These are phyloP conservation scores for Hippasteria phrygiana DNA, from an alignment of 53 echinoderm and acorn worm genomes.

Conservation along the genomic window DNA sequence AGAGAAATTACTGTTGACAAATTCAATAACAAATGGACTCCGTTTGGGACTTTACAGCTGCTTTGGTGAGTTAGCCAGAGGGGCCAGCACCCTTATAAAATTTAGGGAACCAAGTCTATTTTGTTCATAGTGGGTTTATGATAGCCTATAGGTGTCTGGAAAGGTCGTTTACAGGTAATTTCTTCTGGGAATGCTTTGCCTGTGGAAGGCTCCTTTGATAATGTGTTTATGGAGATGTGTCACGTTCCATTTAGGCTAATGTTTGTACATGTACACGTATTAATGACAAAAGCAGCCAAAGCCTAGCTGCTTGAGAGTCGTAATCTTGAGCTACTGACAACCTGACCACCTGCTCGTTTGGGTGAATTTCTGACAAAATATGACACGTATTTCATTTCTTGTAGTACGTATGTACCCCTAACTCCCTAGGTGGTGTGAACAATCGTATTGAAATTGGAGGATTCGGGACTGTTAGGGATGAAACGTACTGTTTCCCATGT, in stretches of 20 bases:
- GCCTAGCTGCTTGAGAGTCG: no score
- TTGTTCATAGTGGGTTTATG: not conserved
- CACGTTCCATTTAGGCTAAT: not conserved
- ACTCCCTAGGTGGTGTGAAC: no score
- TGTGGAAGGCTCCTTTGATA: not conserved
- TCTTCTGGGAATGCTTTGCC: not conserved
- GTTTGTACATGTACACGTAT: not conserved
- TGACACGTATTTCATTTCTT: no score
- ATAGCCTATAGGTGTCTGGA: constrained; percentile 3
- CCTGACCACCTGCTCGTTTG: no score
- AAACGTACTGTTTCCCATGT: no score
- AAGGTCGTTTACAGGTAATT: not conserved
- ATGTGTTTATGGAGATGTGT: not conserved
- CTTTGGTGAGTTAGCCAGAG: not conserved
- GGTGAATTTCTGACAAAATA: no score
- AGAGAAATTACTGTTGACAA: constrained; percentile 22
- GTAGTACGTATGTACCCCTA: no score
- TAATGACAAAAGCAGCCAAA: no score
- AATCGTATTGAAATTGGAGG: no score
- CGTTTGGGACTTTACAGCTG: not conserved
- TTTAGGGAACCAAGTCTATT: not conserved
- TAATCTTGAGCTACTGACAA: no score
- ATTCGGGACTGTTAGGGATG: no score
- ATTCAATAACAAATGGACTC: constrained; percentile 26
- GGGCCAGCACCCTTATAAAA: constrained; percentile 2